Evolutionary conservation across 2,888 invertebrate species (phyloP).

Genomic region (Cremastinae sp.): DNA sequence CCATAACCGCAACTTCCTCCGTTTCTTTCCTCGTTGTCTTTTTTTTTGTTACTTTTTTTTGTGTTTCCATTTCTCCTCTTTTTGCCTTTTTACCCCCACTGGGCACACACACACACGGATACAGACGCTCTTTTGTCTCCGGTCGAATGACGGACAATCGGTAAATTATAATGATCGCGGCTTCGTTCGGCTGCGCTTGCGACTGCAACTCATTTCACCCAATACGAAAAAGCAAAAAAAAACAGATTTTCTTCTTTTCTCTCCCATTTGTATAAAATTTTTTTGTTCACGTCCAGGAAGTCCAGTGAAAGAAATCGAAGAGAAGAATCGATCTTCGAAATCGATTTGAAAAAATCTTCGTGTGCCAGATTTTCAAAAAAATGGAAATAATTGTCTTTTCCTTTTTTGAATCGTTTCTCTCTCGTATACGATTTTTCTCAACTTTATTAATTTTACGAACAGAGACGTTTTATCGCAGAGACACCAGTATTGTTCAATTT

Average conservation of each 20-base stretch:
- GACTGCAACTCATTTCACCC: constrained; percentile 25
- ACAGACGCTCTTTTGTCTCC: constrained; percentile 58
- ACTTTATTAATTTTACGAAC: neutral
- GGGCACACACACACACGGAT: constrained; percentile 29
- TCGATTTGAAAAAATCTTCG: constrained; percentile 19
- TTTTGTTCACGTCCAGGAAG: constrained; percentile 4
- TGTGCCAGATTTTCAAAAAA: neutral
- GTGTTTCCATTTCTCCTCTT: constrained; percentile 22
- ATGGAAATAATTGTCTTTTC: neutral
- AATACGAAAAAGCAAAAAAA: too few species aligned
- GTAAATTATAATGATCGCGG: constrained; percentile 60
- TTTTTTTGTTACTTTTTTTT: constrained; percentile 44
- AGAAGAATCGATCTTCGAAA: constrained; percentile 9
- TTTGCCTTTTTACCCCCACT: constrained; percentile 60
- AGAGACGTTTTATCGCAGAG: neutral
- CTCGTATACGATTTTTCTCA: constrained; percentile 18
- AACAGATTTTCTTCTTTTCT: neutral
- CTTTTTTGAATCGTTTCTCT: constrained; percentile 22
- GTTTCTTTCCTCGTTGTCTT: constrained; percentile 65
- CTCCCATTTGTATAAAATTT: neutral
- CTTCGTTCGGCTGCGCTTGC: constrained; percentile 57
- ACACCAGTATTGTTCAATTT: constrained; percentile 11
- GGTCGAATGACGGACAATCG: constrained; percentile 57
- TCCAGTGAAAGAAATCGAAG: constrained; percentile 2
- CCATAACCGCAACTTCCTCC: constrained; percentile 75